These are phyloP conservation scores for Hestina assimilis DNA, from an alignment of 1,140 invertebrate species.

Conservation along the genomic window DNA sequence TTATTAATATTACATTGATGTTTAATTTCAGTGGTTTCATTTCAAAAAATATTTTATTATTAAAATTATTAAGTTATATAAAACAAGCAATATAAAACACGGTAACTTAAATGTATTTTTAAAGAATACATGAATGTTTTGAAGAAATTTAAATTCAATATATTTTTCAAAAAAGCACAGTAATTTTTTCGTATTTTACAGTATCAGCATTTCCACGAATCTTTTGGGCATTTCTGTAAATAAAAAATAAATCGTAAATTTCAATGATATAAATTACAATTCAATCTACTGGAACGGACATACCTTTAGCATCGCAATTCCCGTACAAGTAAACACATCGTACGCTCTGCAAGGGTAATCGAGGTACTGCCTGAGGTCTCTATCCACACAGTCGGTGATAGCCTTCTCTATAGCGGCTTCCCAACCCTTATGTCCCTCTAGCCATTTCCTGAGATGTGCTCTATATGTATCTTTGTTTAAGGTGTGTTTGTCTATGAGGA, in stretches of 20 bases:
- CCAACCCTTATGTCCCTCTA: constrained; percentile 54
- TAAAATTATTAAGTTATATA: no score
- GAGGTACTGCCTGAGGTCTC: constrained; percentile 59
- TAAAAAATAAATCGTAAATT: constrained; percentile 18
- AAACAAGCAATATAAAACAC: no score
- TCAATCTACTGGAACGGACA: neutral
- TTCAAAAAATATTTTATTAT: neutral
- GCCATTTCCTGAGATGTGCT: constrained; percentile 51
- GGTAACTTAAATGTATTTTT: no score
- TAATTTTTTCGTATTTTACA: constrained; percentile 5
- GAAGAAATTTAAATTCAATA: no score
- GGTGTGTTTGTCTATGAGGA: constrained; percentile 52
- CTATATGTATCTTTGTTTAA: constrained; percentile 60
- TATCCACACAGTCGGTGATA: constrained; percentile 60
- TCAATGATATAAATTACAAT: neutral
- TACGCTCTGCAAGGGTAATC: constrained; percentile 63
- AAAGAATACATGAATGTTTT: no score
- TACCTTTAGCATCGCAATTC: constrained; percentile 70
- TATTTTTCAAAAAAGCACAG: neutral
- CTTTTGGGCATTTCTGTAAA: constrained; percentile 63
- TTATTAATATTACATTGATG: neutral
- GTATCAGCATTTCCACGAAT: constrained; percentile 62
- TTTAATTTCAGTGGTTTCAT: neutral
- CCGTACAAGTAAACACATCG: constrained; percentile 67
- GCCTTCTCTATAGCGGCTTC: constrained; percentile 51